Base-by-base conservation (phyloP, 2,797 vertebrate species). In the Oceanodroma leucorhoa region DNA sequence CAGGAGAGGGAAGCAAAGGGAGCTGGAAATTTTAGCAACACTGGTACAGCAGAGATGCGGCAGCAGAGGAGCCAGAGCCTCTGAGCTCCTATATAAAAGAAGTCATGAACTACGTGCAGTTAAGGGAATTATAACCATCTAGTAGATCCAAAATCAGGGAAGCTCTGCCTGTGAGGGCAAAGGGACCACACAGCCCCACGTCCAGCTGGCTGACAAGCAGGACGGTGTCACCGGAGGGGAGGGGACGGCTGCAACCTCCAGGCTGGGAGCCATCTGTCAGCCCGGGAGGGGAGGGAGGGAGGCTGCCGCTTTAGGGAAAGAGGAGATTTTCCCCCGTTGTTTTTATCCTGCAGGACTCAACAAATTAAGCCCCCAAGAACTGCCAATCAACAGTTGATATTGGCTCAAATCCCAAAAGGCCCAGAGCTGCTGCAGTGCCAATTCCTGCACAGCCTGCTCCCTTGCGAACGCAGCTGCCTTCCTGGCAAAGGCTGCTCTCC, bases 261-360 rank as follows among this genome's bases (percentile, higher is more conserved):
- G 81, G 83, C 60, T 79, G 9, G 77, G 66, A 95, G 77, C 95
- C 94, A 97, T 95, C 94, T 95, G 94, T 95, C 93, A 95, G 86
- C 83, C 54, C 0, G 0, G 43, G 10, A 58, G 78, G 82, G 72
- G 60, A 55, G 45, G 71, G 65, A 75, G 61, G 57, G 16, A 71
- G 50, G 53, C 71, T 89, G 78, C 75, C 2, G 89, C 96, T 84
- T 41, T 14, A 58, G 71, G 84, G 60, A 87, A 80, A 84, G 70
- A 90, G 71, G 60, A 92, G 77, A 93, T 93, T 95, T 95, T 82
- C 90, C 92, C 77, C 77, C 1, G 36, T 86, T 89, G 86, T 87
- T 95, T 92, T 86, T 43, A 58, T 90, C 73, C 80, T 82, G 90
- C 83, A 95, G 77, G 86, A 93, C 83, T 91, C 94, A 58, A 90